Conservation (phyloP, 2,797 vertebrate species). For the Leuciscus waleckii region DNA sequence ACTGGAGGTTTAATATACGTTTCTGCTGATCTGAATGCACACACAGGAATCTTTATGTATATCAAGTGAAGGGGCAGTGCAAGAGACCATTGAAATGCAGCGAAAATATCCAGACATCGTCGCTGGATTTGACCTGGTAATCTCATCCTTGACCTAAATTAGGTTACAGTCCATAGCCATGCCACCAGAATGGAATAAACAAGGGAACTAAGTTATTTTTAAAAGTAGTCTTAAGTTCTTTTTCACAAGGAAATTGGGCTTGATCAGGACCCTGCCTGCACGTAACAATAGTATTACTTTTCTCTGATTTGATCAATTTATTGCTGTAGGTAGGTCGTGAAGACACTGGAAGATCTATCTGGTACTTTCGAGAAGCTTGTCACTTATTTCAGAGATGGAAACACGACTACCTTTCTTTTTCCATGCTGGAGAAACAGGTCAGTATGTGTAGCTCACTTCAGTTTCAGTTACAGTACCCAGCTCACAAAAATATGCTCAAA, state of each 20-base stretch:
- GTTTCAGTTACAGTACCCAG: neutral
- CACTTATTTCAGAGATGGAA: conserved; percentile 75
- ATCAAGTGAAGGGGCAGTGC: conserved; percentile 79
- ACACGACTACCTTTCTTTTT: conserved; percentile 85
- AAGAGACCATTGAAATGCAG: conserved; percentile 81
- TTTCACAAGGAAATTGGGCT: neutral
- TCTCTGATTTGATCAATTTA: neutral
- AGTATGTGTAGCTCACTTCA: conserved; percentile 45
- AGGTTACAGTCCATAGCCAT: neutral
- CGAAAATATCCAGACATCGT: conserved; percentile 82
- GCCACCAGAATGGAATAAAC: neutral
- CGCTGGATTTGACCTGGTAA: conserved; percentile 92
- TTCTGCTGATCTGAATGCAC: neutral
- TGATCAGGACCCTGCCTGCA: neutral
- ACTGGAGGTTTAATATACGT: neutral
- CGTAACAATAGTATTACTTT: neutral
- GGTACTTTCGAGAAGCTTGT: conserved; percentile 85
- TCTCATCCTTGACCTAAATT: neutral
- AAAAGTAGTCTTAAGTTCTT: neutral
- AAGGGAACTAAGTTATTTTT: neutral
- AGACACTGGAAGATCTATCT: conserved; percentile 83
- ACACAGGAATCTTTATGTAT: conserved; percentile 76
- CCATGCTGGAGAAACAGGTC: conserved; percentile 93
- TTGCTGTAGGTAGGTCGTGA: conserved; percentile 87
- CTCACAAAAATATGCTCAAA: neutral